Base-by-base conservation (phyloP, 2,113 vertebrate genomes). In the Bothrops jararaca region DNA sequence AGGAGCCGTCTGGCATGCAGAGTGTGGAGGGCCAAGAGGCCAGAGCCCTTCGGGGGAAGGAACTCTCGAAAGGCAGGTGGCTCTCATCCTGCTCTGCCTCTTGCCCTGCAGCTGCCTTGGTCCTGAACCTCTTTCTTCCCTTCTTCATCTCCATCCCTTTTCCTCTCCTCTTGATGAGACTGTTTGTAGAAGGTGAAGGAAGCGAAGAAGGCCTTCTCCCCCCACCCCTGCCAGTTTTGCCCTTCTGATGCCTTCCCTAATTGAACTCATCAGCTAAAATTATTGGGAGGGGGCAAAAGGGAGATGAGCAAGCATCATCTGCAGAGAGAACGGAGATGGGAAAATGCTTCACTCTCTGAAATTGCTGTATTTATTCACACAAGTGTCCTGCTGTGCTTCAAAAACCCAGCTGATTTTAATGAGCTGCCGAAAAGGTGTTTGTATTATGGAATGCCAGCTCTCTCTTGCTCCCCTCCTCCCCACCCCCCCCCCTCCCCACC, bases 351-450 rank as follows among this genome's bases (percentile, higher is more conserved):
- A 97, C 97, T 89, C 94, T 69, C 91, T 95, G 97, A 98, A 97
- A 98, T 96, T 97, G 97, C 94, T 94, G 96, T 97, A 97, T 97
- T 98, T 98, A 97, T 97, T 97, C 97, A 95, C 96, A 96, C 96
- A 86, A 96, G 95, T 91, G 97, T 96, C 97, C 97, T 89, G 97
- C 98, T 98, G 97, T 91, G 97, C 97, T 39, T 97, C 97, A 96
- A 97, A 97, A 97, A 96, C 48, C 94, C 97, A 53, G 95, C 95
- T 96, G 92, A 92, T 97, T 97, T 98, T 97, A 97, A 98, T 97
- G 97, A 98, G 97, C 95, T 95, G 97, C 97, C 96, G 95, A 96
- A 92, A 94, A 98, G 98, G 97, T 98, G 96, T 97, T 97, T 96
- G 97, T 95, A 91, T 92, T 45, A 95, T 91, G 96, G 96, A 97